These are phyloP conservation scores for Pipistrellus nathusii DNA, from an alignment of 2,797 vertebrate genomes.

Conservation along the genomic window DNA sequence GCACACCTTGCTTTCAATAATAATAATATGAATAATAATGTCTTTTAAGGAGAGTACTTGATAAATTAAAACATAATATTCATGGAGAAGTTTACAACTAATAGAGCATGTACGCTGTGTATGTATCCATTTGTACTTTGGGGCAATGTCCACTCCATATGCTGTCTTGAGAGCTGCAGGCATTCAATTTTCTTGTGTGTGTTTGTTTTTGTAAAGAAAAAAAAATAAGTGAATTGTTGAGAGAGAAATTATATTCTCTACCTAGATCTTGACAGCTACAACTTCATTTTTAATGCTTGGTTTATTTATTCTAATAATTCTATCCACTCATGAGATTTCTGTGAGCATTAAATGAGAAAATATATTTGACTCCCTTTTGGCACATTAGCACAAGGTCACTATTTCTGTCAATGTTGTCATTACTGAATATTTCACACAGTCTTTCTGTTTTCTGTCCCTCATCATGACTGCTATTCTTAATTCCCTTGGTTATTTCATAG, in stretches of 20 bases:
- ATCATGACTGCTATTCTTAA: not conserved
- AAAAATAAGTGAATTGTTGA: not conserved
- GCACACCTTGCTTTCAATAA: not conserved
- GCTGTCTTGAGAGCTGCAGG: not conserved
- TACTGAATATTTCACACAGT: not conserved
- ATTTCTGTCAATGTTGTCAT: not conserved
- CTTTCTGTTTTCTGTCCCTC: not conserved
- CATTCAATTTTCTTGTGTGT: not conserved
- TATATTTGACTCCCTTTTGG: not conserved
- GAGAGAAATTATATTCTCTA: not conserved
- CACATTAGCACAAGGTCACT: not conserved
- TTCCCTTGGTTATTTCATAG: not conserved
- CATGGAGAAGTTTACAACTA: not conserved
- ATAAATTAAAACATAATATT: not conserved
- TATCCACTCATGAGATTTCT: not conserved
- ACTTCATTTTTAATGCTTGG: no score
- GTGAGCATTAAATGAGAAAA: not conserved
- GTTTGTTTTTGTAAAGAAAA: not conserved
- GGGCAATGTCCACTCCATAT: not conserved
- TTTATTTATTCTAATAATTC: not conserved
- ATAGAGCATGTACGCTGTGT: not conserved
- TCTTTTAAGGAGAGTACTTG: not conserved
- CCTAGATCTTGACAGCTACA: not conserved
- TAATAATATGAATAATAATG: not conserved
- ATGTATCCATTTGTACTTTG: not conserved